phyloP scores from a whole-genome alignment of 1,140 invertebrate species.

The Lepidostoma basale region DNA sequence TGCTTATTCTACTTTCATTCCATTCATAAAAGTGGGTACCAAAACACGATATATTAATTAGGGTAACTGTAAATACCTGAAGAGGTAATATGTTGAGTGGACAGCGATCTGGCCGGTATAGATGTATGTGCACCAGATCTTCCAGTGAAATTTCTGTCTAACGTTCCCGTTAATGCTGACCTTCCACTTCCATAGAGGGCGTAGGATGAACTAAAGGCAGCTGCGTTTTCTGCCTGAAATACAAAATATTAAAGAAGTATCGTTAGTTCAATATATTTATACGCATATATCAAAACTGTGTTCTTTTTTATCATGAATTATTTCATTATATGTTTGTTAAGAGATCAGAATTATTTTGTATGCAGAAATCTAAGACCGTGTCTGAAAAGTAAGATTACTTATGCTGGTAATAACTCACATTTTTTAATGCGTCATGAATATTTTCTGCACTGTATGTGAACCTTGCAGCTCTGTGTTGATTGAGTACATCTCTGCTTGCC shows the following conservation, averaged over 20 bases:
- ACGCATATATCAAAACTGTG: too few species aligned
- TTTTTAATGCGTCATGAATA: slow-evolving; percentile 79
- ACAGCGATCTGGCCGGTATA: slow-evolving; percentile 68
- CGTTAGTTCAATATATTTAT: too few species aligned
- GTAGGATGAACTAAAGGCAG: slow-evolving; percentile 61
- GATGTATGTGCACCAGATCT: slow-evolving; percentile 52
- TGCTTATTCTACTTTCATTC: too few species aligned
- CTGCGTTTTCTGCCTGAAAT: slow-evolving; percentile 64
- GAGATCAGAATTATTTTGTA: too few species aligned
- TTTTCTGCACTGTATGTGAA: slow-evolving; percentile 91
- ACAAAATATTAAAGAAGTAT: background rate
- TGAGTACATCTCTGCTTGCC: slow-evolving; percentile 69
- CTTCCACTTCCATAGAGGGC: slow-evolving; percentile 62
- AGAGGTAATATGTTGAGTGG: slow-evolving; percentile 66
- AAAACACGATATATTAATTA: too few species aligned
- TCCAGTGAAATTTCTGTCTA: slow-evolving; percentile 60
- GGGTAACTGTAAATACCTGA: slow-evolving; percentile 48
- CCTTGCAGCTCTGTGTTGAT: slow-evolving; percentile 70
- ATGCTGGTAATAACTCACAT: slow-evolving; percentile 63
- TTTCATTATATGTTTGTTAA: too few species aligned
- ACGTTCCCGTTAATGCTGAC: slow-evolving; percentile 60
- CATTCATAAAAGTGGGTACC: too few species aligned
- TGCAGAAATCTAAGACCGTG: too few species aligned
- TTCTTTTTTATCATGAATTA: too few species aligned
- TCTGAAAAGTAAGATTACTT: too few species aligned